Evolutionary conservation across 92 coral and sea anemone species (phyloP), one percentile per base, ranked within the genome.

Genomic region (Desmophyllum pertusum): DNA sequence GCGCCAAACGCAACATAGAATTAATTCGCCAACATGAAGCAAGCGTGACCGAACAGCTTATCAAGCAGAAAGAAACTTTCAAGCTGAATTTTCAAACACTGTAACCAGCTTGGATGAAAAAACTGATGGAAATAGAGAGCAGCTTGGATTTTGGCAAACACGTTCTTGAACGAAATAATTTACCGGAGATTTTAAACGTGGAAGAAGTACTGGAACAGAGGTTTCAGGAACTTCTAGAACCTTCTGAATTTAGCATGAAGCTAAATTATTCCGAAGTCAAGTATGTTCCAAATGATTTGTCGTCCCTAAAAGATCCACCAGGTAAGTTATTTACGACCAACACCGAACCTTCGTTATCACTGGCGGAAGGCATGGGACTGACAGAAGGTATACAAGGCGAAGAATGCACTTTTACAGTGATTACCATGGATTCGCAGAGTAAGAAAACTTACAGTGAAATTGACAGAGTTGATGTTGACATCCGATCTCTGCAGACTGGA

Each of bases 181-280:
- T 78, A 17, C 70, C 55, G 9, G 82, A 78, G 82, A 78, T 78
- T 61, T 41, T 78, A 46, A 78, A 78, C 57, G 72, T 78, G 21
- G 72, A 78, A 78, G 82, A 61, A 78, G 65, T 62, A 62, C 82
- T 78, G 2, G 55, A 62, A 15, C 57, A 11, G 40, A 78, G 82
- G 72, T 78, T 78, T 78, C 72, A 78, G 50, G 82, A 78, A 13
- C 68, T 78, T 78, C 4, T 30, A 1, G 30, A 68, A 10, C 25
- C 66, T 0, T 13, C 41, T 1, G 59, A 42, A 62, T 78, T 78
- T 61, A 38, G 9, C 27, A 17, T 62, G 37, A 8, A n/a, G 55
- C 10, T 78, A 37, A 78, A 78, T 62, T 37, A 25, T 4, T 17
- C 59, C 2, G 27, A 6, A 0, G 82, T 78, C 31, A 78, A 62